Conservation (phyloP, 2,797 vertebrate species). For the Melanotaenia pygmaea region DNA sequence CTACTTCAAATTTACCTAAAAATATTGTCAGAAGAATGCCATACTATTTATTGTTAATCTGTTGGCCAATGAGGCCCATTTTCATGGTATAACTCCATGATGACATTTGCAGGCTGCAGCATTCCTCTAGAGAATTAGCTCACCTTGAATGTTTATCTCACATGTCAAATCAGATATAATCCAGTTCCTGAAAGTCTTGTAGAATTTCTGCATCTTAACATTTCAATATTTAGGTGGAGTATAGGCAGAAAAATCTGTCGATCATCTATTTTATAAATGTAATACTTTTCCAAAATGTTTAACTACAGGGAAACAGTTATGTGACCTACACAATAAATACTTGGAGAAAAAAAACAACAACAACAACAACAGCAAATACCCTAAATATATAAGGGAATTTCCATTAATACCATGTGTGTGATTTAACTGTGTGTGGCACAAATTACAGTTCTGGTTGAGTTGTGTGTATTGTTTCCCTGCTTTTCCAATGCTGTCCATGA, state of each 20-base stretch:
- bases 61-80: not conserved
- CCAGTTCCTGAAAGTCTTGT: not conserved
- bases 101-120: not conserved
- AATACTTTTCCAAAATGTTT: not conserved
- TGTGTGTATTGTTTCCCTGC: slow-evolving; percentile 11
- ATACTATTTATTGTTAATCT: not conserved
- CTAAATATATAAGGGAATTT: not conserved
- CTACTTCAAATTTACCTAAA: not conserved
- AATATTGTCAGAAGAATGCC: not conserved
- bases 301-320: not conserved
- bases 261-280: not conserved
- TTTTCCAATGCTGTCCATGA: slow-evolving; percentile 14
- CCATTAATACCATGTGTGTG: not conserved
- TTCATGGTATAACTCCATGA: not conserved
- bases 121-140: not conserved
- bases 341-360: not conserved
- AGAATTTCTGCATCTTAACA: not conserved
- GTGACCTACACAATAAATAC: not conserved
- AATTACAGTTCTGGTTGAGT: slow-evolving; percentile 4
- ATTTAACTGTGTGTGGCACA: not conserved
- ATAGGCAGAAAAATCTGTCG: not conserved
- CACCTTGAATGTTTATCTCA: not conserved
- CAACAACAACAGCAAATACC: not conserved
- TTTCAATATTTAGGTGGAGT: not conserved
- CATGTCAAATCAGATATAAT: not conserved